Percentiles rank a stretch among this genome's conserved stretches.
Conservation (phyloP, 2,113 vertebrate genomes). For the Mus musculus region GRCm39 chrX:107779001-107779500, state of each 20-base stretch:
- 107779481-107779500: background rate
- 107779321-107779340: no score
- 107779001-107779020: background rate
- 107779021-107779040: background rate
- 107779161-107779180: background rate
- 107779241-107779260: background rate
- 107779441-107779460: background rate
- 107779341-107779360: constrained; percentile 12
- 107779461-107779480: background rate
- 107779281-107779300: background rate
- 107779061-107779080: background rate
- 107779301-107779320: background rate
- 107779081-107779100: background rate
- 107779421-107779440: background rate
- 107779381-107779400: constrained; percentile 4
- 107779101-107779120: background rate
- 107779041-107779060: background rate
- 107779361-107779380: background rate
- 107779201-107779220: background rate
- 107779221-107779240: background rate
- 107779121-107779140: constrained; percentile 13
- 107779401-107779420: constrained; percentile 46
- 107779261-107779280: background rate
- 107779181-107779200: background rate
- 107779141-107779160: constrained; percentile 12